Evolutionary conservation across 2,113 vertebrate species (phyloP), one percentile per base, ranked within the genome.

Genomic region (Engystomops pustulosus): DNA sequence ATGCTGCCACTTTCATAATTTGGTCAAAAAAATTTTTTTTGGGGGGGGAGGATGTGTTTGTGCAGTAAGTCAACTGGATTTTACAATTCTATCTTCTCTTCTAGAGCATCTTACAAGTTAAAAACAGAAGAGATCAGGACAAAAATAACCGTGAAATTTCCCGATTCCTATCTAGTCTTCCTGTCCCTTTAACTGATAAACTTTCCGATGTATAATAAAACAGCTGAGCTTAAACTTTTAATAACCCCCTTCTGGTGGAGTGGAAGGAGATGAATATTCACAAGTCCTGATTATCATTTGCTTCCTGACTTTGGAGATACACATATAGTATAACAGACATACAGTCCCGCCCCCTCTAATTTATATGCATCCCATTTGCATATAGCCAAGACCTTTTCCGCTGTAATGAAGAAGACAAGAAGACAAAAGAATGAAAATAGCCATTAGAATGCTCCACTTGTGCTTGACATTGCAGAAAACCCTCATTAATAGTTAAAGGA

Each of bases 401-500:
- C 44, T 5, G 18, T 81, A 81, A 81, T 70, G 62, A 70, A 53
- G 79, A 81, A 51, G 62, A 81, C 65, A 70, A 53, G 79, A 81
- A 69, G 62, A 81, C 65, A 81, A 70, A 70, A 81, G 44, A 81
- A 81, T 38, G 65, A 81, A 81, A 78, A 78, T 23, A 68, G 14
- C 60, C 79, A 53, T 51, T 51, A 81, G 11, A 36, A 69, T 51
- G 25, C 62, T 51, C 44, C 27, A 81, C 62, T 81, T 69, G 79
- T 81, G 65, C 79, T 69, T 81, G 79, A 81, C 79, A 81, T 81
- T 81, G 65, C 62, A 81, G 45, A 69, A 51, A 81, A 53, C 62
- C 79, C 79, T 81, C 79, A 81, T 81, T 81, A 81, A 70, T 81
- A 68, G 60, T 68, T 53, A 68, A 81, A 69, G 65, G 65, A 81